phyloP scores from a whole-genome alignment of 2,113 vertebrate species.

The Anguilla rostrata region DNA sequence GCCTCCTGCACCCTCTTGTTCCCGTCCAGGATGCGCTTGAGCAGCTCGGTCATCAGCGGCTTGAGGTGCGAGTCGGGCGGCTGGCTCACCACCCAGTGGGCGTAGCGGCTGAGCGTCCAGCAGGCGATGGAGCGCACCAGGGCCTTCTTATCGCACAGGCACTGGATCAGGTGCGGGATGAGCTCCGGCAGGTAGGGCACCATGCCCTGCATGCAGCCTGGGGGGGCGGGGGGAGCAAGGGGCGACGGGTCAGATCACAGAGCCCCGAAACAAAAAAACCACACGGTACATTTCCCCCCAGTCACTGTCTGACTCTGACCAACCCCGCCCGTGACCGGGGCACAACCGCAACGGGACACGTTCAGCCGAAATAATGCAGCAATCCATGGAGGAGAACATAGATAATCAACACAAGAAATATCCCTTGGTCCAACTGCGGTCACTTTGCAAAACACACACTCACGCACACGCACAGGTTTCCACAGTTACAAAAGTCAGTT shows the following conservation, averaged over 20 bases:
- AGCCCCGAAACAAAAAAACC: too few relatives aligned
- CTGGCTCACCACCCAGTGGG: conserved; percentile 94
- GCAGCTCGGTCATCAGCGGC: conserved; percentile 91
- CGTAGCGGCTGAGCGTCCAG: conserved; percentile 94
- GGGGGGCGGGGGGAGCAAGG: not conserved
- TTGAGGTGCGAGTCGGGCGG: conserved; percentile 90
- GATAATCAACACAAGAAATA: too few relatives aligned
- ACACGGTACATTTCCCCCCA: too few relatives aligned
- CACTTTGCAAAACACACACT: too few relatives aligned
- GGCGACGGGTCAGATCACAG: not conserved
- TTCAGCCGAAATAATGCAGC: too few relatives aligned
- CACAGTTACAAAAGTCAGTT: too few relatives aligned
- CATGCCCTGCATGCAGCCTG: conserved; percentile 97
- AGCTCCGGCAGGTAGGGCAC: conserved; percentile 90
- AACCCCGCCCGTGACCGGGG: too few relatives aligned
- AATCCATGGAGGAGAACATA: too few relatives aligned
- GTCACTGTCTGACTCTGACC: too few relatives aligned
- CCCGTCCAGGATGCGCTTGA: conserved; percentile 90
- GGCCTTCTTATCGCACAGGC: conserved; percentile 88
- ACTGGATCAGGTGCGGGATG: conserved; percentile 91
- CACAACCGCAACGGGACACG: too few relatives aligned
- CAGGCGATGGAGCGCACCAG: conserved; percentile 91
- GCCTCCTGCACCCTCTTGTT: conserved; percentile 95
- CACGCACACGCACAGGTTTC: too few relatives aligned
- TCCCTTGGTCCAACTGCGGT: too few relatives aligned